phyloP scores from a whole-genome alignment of 2,113 vertebrate genomes.

The Rhinopomastus cyanomelas region DNA sequence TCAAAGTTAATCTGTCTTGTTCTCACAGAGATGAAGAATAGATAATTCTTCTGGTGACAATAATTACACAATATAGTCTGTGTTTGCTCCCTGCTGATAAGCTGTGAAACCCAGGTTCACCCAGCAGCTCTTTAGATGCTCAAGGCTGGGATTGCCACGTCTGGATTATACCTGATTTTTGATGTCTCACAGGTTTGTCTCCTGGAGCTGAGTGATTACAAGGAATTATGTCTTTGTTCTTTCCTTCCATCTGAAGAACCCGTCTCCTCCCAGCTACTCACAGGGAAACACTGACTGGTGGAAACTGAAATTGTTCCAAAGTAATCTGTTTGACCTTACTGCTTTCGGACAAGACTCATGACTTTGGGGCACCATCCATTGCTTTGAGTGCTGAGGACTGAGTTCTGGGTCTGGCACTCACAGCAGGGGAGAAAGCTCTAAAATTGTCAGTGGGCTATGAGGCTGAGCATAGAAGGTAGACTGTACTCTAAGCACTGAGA shows the following conservation, averaged over 20 bases:
- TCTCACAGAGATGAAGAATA: constrained; percentile 14
- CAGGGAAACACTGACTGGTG: neutral
- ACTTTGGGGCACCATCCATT: neutral
- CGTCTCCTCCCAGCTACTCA: neutral
- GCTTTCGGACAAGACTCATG: neutral
- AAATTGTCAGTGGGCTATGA: neutral
- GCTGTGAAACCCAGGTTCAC: neutral
- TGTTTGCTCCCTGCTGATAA: neutral
- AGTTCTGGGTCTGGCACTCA: neutral
- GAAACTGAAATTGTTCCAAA: neutral
- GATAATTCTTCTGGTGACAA: constrained; percentile 20
- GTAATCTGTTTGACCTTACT: neutral
- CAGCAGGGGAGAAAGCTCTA: neutral
- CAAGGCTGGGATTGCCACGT: neutral
- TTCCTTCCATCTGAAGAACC: neutral
- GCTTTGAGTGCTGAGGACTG: neutral
- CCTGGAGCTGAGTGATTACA: neutral
- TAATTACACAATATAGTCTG: constrained; percentile 13
- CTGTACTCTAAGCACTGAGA: neutral
- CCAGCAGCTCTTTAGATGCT: neutral
- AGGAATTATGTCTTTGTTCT: constrained; percentile 29
- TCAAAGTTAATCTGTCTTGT: constrained; percentile 12
- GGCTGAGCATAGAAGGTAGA: neutral
- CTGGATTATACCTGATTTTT: neutral
- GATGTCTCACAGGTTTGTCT: neutral